Conservation (phyloP, 1,140 invertebrate genomes). For the Reticulitermes speratus region DNA sequence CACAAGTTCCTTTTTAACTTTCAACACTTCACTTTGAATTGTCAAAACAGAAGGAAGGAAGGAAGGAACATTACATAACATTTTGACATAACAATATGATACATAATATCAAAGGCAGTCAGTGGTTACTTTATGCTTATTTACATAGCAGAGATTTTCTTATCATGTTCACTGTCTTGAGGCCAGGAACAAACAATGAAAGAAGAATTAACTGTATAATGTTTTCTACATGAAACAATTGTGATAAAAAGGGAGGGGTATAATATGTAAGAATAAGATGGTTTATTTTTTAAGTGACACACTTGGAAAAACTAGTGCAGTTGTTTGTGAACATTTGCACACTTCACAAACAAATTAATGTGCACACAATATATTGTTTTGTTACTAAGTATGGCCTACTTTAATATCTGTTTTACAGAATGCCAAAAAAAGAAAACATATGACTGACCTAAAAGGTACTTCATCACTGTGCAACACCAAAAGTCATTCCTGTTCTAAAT, state of each 20-base stretch:
- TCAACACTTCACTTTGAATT: not conserved
- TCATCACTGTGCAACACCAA: not conserved
- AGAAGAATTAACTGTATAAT: not conserved
- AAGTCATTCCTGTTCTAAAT: not conserved
- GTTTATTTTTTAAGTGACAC: not conserved
- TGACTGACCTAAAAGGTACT: not conserved
- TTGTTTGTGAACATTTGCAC: not conserved
- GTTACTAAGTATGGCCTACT: not conserved
- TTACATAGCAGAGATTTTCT: not conserved
- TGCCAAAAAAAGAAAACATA: not conserved
- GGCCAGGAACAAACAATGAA: not conserved
- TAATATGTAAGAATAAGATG: not conserved
- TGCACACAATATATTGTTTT: not conserved
- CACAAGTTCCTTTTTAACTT: not conserved
- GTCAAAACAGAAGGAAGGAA: not conserved
- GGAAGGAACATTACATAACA: not conserved
- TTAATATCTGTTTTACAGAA: not conserved
- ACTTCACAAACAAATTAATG: not conserved
- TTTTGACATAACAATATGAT: not conserved
- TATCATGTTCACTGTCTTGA: not conserved
- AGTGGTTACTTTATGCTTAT: not conserved
- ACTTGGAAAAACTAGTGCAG: not conserved
- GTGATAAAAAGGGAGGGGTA: not conserved
- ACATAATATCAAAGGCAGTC: constrained; percentile 5
- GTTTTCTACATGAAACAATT: not conserved